Percentiles rank a stretch among this genome's conserved stretches.
phyloP scores from a whole-genome alignment of 2,888 invertebrate genomes.

The Thecocarcelia acutangulata region DNA sequence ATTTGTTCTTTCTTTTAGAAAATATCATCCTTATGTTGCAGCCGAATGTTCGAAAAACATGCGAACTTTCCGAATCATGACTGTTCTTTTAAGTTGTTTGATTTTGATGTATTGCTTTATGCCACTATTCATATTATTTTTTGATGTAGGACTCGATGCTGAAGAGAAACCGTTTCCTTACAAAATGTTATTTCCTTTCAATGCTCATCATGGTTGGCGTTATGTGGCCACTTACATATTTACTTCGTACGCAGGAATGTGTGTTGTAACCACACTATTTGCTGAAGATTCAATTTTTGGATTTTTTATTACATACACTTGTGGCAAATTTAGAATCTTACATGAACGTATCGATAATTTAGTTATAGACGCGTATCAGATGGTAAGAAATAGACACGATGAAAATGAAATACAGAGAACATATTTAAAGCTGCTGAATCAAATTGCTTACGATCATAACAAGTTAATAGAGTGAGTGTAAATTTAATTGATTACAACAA shows the following conservation, averaged over 20 bases:
- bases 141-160: conserved; percentile 61
- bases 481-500: too few species aligned
- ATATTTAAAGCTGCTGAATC: conserved; percentile 72
- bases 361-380: conserved; percentile 69
- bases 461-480: conserved; percentile 76
- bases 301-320: conserved; percentile 79
- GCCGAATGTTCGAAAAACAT: conserved; percentile 75
- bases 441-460: conserved; percentile 76
- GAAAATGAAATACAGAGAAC: conserved; percentile 63
- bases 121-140: conserved; percentile 77
- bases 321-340: conserved; percentile 78
- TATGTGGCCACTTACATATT: conserved; percentile 79
- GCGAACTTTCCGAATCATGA: conserved; percentile 77
- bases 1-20: conserved; percentile 67
- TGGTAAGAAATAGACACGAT: conserved; percentile 4
- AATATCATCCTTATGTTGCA: conserved; percentile 72
- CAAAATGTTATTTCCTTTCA: conserved; percentile 80
- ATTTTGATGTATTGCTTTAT: conserved; percentile 79
- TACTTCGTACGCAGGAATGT: conserved; percentile 79
- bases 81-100: conserved; percentile 76
- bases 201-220: conserved; percentile 75
- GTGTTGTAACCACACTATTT: conserved; percentile 80
- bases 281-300: conserved; percentile 80
- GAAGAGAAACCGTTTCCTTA: conserved; percentile 80
- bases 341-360: conserved; percentile 76